phyloP scores from a whole-genome alignment of 37 sponge, comb jelly and placozoan genomes.

The Aplysina aerophoba region DNA sequence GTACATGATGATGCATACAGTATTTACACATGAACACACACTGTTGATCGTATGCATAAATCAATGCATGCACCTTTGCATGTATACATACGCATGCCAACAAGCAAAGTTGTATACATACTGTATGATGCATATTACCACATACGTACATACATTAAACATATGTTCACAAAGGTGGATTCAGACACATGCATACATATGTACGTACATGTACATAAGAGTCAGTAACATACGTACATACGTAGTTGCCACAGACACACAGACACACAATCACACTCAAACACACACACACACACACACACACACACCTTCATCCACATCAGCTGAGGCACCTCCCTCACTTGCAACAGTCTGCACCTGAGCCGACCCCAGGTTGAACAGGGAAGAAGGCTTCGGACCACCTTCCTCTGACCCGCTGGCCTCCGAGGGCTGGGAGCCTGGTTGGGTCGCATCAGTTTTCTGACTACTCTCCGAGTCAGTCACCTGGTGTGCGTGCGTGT shows the following conservation, averaged over 20 bases:
- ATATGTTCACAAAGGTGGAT: no score
- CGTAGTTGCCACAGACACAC: not conserved
- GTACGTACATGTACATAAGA: not conserved
- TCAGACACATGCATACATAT: not conserved
- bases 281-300: conserved; percentile 5
- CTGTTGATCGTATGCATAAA: not conserved
- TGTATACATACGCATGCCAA: conserved; percentile 22
- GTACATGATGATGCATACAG: no score
- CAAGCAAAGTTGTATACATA: conserved; percentile 14
- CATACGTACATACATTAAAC: no score
- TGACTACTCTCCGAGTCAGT: conserved; percentile 21
- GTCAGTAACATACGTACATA: not conserved
- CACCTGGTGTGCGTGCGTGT: not conserved
- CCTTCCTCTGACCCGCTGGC: not conserved
- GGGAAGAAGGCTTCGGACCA: not conserved
- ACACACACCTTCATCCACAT: not conserved
- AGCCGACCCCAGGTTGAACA: not conserved
- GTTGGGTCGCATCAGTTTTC: not conserved
- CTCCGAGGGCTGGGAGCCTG: conserved; percentile 1
- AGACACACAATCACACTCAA: not conserved
- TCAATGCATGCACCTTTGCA: conserved; percentile 5
- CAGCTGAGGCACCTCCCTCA: not conserved
- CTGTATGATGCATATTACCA: conserved; percentile 26
- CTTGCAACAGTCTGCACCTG: not conserved
- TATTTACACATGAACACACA: not conserved